Conservation (phyloP, 2,797 vertebrate genomes). For the Harpagifer antarcticus region DNA sequence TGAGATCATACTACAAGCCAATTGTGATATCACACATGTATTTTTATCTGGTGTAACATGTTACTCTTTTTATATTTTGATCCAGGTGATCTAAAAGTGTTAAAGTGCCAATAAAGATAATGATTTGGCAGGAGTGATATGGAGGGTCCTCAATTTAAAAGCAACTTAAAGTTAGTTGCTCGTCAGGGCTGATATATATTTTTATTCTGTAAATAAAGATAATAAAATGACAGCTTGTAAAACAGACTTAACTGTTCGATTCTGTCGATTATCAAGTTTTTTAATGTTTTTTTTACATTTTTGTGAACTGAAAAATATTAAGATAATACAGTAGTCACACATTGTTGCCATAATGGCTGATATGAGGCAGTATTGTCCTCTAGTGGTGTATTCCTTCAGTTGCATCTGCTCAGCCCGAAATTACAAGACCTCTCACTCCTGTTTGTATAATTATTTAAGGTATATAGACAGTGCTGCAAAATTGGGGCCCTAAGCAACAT, state of each 20-base stretch:
- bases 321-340: too few species aligned
- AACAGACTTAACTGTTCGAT: neutral
- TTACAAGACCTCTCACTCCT: neutral
- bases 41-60: conserved; percentile 3
- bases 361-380: conserved; percentile 43
- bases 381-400: conserved; percentile 32
- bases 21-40: neutral
- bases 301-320: neutral
- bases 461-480: too few species aligned
- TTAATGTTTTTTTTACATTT: neutral
- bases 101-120: conserved; percentile 54
- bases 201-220: neutral
- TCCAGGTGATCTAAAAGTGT: conserved; percentile 24
- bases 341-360: neutral
- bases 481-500: too few species aligned
- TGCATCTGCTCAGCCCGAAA: conserved; percentile 23
- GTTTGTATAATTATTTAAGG: neutral
- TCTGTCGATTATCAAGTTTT: neutral
- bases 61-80: conserved; percentile 23
- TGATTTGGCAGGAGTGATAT: conserved; percentile 15
- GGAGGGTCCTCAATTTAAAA: conserved; percentile 7
- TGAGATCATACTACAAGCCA: neutral
- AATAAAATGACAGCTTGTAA: neutral
- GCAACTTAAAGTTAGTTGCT: neutral
- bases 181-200: neutral